Conservation (phyloP, 2,113 vertebrate species). For the Ptilorrhoa leucosticta region DNA sequence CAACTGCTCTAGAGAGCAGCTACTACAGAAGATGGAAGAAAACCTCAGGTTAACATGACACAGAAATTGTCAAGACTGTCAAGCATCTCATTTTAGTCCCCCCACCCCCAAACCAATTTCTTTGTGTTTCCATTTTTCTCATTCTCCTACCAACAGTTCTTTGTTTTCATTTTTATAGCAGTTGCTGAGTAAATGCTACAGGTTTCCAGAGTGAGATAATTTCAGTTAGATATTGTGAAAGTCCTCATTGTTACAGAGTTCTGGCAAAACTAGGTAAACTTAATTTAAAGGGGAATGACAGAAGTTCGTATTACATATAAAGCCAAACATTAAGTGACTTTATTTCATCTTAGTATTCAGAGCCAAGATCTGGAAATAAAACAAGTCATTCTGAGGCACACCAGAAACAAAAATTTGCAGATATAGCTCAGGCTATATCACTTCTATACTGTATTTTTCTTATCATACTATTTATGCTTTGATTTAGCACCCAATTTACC, state of each 20-base stretch:
- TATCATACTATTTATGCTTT: background rate
- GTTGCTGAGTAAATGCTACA: background rate
- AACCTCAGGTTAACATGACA: background rate
- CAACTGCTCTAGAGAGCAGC: background rate
- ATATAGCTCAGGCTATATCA: background rate
- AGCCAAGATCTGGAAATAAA: background rate
- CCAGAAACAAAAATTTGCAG: background rate
- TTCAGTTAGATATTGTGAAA: background rate
- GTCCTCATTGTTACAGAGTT: background rate
- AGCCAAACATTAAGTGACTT: background rate
- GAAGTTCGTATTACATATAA: background rate
- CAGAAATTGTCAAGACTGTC: background rate
- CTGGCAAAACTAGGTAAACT: background rate
- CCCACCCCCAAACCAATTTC: fast-evolving
- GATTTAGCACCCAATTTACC: background rate
- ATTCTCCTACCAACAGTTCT: background rate
- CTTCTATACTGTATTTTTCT: background rate
- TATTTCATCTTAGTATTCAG: background rate
- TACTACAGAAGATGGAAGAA: background rate
- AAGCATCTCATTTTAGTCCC: background rate
- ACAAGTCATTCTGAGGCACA: background rate
- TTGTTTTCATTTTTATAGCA: background rate
- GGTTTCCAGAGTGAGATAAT: background rate
- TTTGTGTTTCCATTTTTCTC: background rate
- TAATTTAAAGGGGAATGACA: background rate